Conservation (phyloP, 2,113 vertebrate genomes). For the Sialia sialis region DNA sequence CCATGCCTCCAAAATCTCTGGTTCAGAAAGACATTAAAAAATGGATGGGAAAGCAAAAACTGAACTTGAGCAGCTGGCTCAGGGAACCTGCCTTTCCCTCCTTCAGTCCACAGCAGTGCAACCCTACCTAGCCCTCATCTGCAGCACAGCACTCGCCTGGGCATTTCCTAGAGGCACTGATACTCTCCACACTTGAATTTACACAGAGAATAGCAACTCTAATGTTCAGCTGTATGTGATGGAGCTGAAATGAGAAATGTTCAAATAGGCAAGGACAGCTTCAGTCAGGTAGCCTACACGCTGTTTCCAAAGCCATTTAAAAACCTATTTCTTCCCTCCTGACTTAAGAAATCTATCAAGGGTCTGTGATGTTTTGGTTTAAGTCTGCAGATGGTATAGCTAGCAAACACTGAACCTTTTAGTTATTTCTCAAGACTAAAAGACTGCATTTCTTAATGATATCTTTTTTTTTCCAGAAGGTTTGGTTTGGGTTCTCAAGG, state of each 20-base stretch:
- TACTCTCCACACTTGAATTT: not conserved
- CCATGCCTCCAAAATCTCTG: not conserved
- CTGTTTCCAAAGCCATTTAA: not conserved
- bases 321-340: not conserved
- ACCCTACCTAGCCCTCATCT: not conserved
- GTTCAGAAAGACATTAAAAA: not conserved
- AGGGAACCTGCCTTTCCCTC: not conserved
- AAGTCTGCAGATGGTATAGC: not conserved
- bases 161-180: not conserved
- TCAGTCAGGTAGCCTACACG: not conserved
- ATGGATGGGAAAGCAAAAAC: not conserved
- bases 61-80: not conserved
- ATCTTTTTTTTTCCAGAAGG: not conserved
- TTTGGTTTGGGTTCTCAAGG: slow-evolving; percentile 41
- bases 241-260: not conserved
- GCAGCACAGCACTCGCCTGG: not conserved
- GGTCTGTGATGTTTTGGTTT: not conserved
- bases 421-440: not conserved
- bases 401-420: not conserved
- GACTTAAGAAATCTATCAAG: not conserved
- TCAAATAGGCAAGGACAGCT: not conserved
- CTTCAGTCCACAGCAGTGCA: not conserved
- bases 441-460: not conserved
- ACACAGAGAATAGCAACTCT: not conserved
- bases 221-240: fast-evolving